Evolutionary conservation across 1,140 invertebrate species (phyloP).

Genomic region (Ylistrum balloti): DNA sequence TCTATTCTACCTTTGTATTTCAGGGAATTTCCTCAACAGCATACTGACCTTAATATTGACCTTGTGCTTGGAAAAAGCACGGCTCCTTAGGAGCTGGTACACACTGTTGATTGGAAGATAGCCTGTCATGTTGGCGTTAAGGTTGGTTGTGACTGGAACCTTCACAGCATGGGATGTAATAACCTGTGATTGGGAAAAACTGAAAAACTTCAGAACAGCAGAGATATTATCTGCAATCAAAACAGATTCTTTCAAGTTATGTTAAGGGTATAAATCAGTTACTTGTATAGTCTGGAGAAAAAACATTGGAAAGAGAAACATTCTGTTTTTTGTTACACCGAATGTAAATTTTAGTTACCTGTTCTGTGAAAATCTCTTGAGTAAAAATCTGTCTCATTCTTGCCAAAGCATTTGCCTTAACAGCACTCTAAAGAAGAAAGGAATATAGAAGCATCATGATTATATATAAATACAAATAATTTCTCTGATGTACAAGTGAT

Average conservation of each 20-base stretch:
- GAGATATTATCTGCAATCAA: not conserved
- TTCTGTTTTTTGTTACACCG: too few species aligned
- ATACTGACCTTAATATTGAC: conserved; percentile 83
- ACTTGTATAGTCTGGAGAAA: too few species aligned
- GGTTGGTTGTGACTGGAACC: conserved; percentile 94
- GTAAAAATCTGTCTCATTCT: conserved; percentile 97
- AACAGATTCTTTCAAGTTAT: not conserved
- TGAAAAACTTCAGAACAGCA: not conserved
- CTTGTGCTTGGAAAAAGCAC: conserved; percentile 97
- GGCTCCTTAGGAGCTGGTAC: conserved; percentile 96
- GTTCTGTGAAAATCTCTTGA: conserved; percentile 98
- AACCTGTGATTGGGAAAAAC: conserved; percentile 85
- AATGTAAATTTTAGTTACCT: conserved; percentile 84
- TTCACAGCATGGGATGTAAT: conserved; percentile 97
- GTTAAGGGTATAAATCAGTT: too few species aligned
- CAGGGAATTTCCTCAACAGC: too few species aligned
- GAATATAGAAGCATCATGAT: too few species aligned
- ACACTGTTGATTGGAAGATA: conserved; percentile 99
- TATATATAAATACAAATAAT: too few species aligned
- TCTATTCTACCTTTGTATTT: too few species aligned
- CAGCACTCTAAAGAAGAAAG: conserved; percentile 83
- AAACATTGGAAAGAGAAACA: too few species aligned
- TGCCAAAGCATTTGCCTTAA: conserved; percentile 94
- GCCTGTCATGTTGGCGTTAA: conserved; percentile 94
- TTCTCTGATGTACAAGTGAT: too few species aligned